Evolutionary conservation across 2,113 vertebrate species (phyloP), one percentile per base, ranked within the genome.

Genomic region (Helogale parvula): DNA sequence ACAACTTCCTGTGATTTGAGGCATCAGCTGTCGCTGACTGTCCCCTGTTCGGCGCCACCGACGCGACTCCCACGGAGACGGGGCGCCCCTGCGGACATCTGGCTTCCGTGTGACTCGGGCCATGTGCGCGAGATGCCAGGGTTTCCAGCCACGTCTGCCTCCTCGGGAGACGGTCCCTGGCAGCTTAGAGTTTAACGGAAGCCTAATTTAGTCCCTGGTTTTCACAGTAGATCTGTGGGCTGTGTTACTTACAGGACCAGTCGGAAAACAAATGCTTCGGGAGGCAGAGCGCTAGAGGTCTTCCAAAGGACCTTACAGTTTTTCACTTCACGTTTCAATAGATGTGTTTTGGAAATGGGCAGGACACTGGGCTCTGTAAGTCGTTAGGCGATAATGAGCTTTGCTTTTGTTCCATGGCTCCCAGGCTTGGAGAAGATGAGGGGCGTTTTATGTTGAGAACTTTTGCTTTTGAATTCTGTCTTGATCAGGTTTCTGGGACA

Each of bases 161-260:
- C 88, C 81, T 88, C 21, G 13, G 35, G 54, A 95, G 85, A 66
- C 33, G 13, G 3, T 71, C 31, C 35, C 63, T 47, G 47, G 63
- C 47, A 92, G 66, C 93, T 66, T 93, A 82, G 87, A 88, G 77
- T 93, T 90, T 66, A 89, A 87, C 47, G 25, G 68, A 95, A 93
- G 84, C 88, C 71, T 84, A 90, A 60, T 60, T 80, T 82, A 84
- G 65, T 91, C 52, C 19, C 27, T 85, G 47, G 5, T 81, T 84
- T 87, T 94, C 93, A 33, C 41, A 52, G 66, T 94, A 41, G 19
- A 17, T 85, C 47, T 80, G 71, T 33, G 71, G 50, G 23, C 15
- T 83, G 38, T 93, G 25, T 83, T 86, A 35, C 54, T 68, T 90
- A 68, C 8, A 33, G 69, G 57, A 91, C 47, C 41, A 74, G 29